These are phyloP conservation scores for Holcopasites calliopsidis DNA, from an alignment of 1,140 invertebrate species.

Conservation along the genomic window DNA sequence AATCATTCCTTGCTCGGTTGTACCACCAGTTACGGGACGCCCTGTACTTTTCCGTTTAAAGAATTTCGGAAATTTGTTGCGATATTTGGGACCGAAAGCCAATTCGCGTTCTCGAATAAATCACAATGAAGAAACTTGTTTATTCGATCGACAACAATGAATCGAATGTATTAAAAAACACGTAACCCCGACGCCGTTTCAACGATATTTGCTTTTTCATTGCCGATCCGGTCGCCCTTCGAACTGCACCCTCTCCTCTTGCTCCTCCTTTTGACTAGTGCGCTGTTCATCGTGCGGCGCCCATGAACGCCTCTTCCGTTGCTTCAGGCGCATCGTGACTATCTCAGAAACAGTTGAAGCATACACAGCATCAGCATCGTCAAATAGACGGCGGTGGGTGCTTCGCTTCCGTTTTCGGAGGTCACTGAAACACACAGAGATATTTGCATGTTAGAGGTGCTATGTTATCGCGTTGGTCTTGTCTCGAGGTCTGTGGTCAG, in stretches of 20 bases:
- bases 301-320: slow-evolving; percentile 45
- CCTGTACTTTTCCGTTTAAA: too few species aligned
- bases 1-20: too few species aligned
- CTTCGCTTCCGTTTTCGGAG: slow-evolving; percentile 63
- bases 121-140: too few species aligned
- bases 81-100: neutral
- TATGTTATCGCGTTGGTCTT: slow-evolving; percentile 29
- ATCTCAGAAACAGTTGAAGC: slow-evolving; percentile 68
- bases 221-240: slow-evolving; percentile 3
- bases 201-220: slow-evolving; percentile 19
- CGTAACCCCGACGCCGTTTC: slow-evolving; percentile 34
- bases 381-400: slow-evolving; percentile 41
- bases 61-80: too few species aligned
- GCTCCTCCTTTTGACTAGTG: slow-evolving; percentile 60
- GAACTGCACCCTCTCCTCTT: slow-evolving; percentile 10
- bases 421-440: slow-evolving; percentile 70
- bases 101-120: neutral
- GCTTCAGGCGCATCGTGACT: slow-evolving; percentile 62
- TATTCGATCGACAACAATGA: too few species aligned
- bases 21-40: too few species aligned
- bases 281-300: slow-evolving; percentile 58
- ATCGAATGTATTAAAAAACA: slow-evolving; percentile 28
- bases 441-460: slow-evolving; percentile 3
- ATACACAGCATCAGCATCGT: slow-evolving; percentile 57
- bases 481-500: neutral